These are phyloP conservation scores for Holocentrus rufus DNA, from an alignment of 2,797 vertebrate species.

Conservation along the genomic window DNA sequence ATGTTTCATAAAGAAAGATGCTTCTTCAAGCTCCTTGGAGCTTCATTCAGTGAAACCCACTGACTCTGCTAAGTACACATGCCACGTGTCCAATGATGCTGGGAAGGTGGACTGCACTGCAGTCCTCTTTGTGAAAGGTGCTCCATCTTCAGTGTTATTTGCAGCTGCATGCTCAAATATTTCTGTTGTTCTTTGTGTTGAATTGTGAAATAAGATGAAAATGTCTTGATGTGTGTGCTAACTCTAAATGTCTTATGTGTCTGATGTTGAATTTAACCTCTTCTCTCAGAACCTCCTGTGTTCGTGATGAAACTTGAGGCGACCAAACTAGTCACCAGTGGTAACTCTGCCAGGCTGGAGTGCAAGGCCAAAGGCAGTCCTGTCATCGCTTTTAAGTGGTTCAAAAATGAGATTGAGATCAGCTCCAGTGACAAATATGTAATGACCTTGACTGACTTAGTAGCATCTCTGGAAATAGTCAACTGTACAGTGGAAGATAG, in stretches of 20 bases:
- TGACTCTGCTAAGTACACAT: conserved; percentile 91
- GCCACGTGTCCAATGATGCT: conserved; percentile 92
- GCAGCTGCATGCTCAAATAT: conserved; percentile 26
- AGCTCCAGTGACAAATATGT: conserved; percentile 83
- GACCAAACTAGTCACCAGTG: conserved; percentile 86
- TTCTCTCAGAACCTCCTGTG: conserved; percentile 86
- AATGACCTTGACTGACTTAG: conserved; percentile 81
- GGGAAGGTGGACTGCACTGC: conserved; percentile 89
- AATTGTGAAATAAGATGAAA: not conserved
- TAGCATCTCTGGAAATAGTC: conserved; percentile 83
- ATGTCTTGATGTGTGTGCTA: conserved; percentile 38
- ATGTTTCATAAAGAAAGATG: conserved; percentile 94
- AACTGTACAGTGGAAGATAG: conserved; percentile 84
- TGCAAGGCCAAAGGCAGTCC: conserved; percentile 93
- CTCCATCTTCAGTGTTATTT: conserved; percentile 57
- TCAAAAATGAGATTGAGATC: conserved; percentile 91
- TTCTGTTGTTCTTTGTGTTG: conserved; percentile 34
- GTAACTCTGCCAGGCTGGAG: conserved; percentile 83
- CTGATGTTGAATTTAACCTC: conserved; percentile 65
- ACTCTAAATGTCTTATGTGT: conserved; percentile 50
- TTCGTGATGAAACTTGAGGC: conserved; percentile 92
- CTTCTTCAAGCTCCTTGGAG: conserved; percentile 89
- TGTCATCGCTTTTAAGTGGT: conserved; percentile 92
- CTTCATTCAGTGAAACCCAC: conserved; percentile 90
- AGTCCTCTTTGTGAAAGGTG: conserved; percentile 97